These are phyloP conservation scores for Bicyclus anynana DNA, from an alignment of 1,140 invertebrate genomes.

Conservation along the genomic window DNA sequence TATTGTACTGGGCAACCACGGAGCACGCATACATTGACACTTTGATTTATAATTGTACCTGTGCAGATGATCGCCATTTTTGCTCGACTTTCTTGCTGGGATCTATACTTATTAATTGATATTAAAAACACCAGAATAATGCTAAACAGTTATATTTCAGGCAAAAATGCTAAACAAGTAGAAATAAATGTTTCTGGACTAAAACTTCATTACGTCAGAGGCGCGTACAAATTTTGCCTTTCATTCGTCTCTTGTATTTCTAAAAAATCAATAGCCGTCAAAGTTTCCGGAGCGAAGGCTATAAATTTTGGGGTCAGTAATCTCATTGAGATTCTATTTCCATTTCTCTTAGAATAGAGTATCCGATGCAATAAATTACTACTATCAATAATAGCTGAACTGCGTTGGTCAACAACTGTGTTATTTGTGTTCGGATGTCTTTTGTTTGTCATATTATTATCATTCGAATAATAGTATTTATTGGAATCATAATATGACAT, in stretches of 20 bases:
- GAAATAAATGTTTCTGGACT: not conserved
- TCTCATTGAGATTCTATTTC: slow-evolving; percentile 8
- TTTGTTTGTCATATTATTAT: not conserved
- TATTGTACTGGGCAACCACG: too few relatives aligned
- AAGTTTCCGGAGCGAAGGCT: slow-evolving; percentile 7
- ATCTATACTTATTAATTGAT: too few relatives aligned
- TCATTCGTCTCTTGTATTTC: not conserved
- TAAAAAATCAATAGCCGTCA: slow-evolving; percentile 6
- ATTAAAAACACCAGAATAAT: too few relatives aligned
- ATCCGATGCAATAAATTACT: slow-evolving; percentile 6
- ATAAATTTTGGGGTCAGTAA: slow-evolving; percentile 4
- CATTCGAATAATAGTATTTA: too few relatives aligned
- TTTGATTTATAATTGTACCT: too few relatives aligned
- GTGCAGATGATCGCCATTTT: too few relatives aligned
- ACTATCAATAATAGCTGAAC: slow-evolving; percentile 5
- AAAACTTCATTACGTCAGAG: not conserved
- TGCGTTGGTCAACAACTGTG: slow-evolving; percentile 1
- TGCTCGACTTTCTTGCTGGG: too few relatives aligned
- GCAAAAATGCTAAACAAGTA: too few relatives aligned
- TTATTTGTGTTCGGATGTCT: not conserved
- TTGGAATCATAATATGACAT: too few relatives aligned
- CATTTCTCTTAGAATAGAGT: slow-evolving; percentile 4
- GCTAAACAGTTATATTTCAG: too few relatives aligned
- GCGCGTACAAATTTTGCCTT: not conserved
- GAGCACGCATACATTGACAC: too few relatives aligned